Percentiles rank a stretch among this genome's conserved stretches.
Evolutionary conservation across 2,113 vertebrate species (phyloP).

Genomic region (Panurus biarmicus): DNA sequence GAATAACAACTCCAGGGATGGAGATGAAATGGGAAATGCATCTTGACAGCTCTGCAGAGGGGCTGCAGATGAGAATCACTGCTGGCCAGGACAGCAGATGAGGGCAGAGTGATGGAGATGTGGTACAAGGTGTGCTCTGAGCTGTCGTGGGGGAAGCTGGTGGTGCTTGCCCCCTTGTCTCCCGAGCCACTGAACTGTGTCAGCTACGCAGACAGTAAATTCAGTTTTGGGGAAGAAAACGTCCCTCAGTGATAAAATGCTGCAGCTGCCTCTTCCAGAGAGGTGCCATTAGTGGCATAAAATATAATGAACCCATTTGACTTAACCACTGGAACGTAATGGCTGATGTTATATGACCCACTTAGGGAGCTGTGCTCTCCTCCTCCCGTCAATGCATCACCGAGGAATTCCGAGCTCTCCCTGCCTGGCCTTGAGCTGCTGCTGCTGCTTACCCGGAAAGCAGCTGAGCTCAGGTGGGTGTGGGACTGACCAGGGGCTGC

Average conservation of each 20-base stretch:
- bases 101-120: not conserved
- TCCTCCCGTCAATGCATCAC: not conserved
- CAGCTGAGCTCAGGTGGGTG: not conserved
- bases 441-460: not conserved
- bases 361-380: not conserved
- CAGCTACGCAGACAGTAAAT: not conserved
- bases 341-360: slow-evolving; percentile 15
- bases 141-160: not conserved
- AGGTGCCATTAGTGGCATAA: not conserved
- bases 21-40: not conserved
- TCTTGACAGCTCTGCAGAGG: not conserved
- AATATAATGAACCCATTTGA: slow-evolving; percentile 24
- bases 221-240: not conserved
- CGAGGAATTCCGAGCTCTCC: not conserved
- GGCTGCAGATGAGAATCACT: not conserved
- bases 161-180: not conserved
- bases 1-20: not conserved
- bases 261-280: slow-evolving; percentile 15
- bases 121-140: not conserved
- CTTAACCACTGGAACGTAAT: slow-evolving; percentile 18
- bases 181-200: not conserved
- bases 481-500: not conserved
- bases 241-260: not conserved
- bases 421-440: slow-evolving; percentile 7
- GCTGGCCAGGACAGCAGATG: not conserved